A percentile compares a stretch with the other conserved stretches of the same genome.
phyloP scores from a whole-genome alignment of 2,797 vertebrate genomes.

The Antrozous pallidus region DNA sequence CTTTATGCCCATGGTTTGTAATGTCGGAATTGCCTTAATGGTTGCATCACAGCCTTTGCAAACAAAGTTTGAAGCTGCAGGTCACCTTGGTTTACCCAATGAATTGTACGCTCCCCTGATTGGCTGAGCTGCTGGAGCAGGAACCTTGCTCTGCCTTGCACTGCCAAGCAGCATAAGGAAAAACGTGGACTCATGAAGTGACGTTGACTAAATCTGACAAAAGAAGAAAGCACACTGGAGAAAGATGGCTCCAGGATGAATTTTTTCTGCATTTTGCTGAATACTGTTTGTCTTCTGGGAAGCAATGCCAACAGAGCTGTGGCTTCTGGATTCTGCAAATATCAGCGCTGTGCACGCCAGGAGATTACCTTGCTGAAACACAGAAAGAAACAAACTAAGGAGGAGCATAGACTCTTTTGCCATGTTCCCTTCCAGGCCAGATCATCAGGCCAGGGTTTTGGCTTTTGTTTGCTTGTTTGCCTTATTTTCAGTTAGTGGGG shows the following conservation, averaged over 20 bases:
- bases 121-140: not conserved
- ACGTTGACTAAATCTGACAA: not conserved
- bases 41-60: conserved; percentile 5
- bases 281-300: conserved; percentile 41
- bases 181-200: not conserved
- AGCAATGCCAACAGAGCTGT: not conserved
- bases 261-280: conserved; percentile 48
- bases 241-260: not conserved
- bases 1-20: conserved; percentile 43
- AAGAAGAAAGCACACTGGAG: conserved; percentile 17
- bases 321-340: conserved; percentile 29
- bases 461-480: not conserved
- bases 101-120: not conserved
- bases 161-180: not conserved
- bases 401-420: not conserved
- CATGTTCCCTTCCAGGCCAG: not conserved
- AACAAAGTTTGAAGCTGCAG: conserved; percentile 37
- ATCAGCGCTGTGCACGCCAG: not conserved
- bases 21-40: not conserved
- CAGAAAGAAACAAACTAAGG: not conserved
- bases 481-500: not conserved
- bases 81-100: conserved; percentile 48
- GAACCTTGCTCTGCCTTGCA: not conserved
- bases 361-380: not conserved
- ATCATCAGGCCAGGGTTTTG: not conserved